phyloP scores from a whole-genome alignment of 2,888 invertebrate genomes.

The Lacanobia wlatinum region DNA sequence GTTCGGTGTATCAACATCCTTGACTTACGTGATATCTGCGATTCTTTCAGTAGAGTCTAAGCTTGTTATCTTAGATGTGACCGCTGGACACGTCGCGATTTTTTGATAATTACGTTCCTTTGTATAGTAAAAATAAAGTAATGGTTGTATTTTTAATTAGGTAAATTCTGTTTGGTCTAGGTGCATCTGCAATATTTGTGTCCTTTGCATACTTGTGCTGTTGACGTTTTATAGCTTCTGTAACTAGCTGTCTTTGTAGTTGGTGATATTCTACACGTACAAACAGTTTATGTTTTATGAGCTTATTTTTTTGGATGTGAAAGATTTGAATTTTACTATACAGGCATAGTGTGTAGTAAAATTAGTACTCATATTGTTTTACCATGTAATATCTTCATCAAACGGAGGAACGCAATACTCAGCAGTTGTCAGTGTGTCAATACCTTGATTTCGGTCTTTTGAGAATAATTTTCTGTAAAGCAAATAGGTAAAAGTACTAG shows the following conservation, averaged over 20 bases:
- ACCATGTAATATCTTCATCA: neutral
- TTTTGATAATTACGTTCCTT: slow-evolving; percentile 30
- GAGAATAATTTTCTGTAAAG: neutral
- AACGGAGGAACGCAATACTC: slow-evolving; percentile 15
- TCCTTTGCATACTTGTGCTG: neutral
- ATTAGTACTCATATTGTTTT: neutral
- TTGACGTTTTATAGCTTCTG: neutral
- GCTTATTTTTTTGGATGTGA: neutral
- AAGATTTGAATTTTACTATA: too few relatives aligned
- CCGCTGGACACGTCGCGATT: slow-evolving; percentile 22
- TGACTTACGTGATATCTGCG: slow-evolving; percentile 53
- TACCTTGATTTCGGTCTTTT: neutral
- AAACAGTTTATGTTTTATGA: neutral
- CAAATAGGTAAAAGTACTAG: neutral
- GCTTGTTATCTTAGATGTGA: slow-evolving; percentile 57
- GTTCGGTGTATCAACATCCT: slow-evolving; percentile 52
- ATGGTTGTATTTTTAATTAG: neutral
- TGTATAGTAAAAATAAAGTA: slow-evolving; percentile 18
- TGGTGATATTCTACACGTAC: neutral
- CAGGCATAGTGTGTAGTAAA: too few relatives aligned
- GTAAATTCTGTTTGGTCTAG: neutral
- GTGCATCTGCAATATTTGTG: neutral
- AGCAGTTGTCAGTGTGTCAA: neutral
- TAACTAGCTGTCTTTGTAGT: neutral
- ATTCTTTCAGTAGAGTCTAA: slow-evolving; percentile 46